phyloP scores from a whole-genome alignment of 30 jellyfish, hydroid and myxozoan genomes.

The Chironex yamaguchii region DNA sequence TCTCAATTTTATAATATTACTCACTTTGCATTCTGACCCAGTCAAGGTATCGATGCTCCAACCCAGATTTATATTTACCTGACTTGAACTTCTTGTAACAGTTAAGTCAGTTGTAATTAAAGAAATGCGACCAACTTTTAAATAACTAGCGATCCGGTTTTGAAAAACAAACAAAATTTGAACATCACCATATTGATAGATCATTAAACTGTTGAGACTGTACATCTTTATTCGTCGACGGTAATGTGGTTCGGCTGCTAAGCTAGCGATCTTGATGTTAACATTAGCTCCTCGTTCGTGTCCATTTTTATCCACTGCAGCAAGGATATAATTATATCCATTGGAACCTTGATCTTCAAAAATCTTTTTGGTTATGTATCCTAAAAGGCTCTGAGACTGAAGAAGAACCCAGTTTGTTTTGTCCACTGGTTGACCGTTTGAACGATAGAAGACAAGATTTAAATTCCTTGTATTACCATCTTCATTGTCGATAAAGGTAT shows the following conservation, averaged over 20 bases:
- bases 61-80: slow-evolving; percentile 5
- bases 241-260: background rate
- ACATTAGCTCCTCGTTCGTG: background rate
- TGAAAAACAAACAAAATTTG: slow-evolving; percentile 50
- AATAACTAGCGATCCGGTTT: slow-evolving; percentile 42
- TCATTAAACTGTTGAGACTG: slow-evolving; percentile 32
- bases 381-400: background rate
- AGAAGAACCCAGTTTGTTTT: slow-evolving; percentile 75
- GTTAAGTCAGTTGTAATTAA: background rate
- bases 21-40: slow-evolving; percentile 31
- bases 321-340: background rate
- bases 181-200: slow-evolving; percentile 50
- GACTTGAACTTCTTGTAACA: background rate
- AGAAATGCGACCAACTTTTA: background rate
- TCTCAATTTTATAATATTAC: slow-evolving; percentile 7
- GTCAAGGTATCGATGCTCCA: slow-evolving; percentile 50
- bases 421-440: slow-evolving; percentile 16
- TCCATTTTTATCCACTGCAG: background rate
- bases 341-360: background rate
- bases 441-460: slow-evolving; percentile 14
- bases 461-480: slow-evolving; percentile 91
- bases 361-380: background rate
- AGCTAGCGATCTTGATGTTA: background rate
- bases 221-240: background rate
- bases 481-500: slow-evolving; percentile 81